These are phyloP conservation scores for Silurus meridionalis DNA, from an alignment of 2,113 vertebrate genomes.

Conservation along the genomic window DNA sequence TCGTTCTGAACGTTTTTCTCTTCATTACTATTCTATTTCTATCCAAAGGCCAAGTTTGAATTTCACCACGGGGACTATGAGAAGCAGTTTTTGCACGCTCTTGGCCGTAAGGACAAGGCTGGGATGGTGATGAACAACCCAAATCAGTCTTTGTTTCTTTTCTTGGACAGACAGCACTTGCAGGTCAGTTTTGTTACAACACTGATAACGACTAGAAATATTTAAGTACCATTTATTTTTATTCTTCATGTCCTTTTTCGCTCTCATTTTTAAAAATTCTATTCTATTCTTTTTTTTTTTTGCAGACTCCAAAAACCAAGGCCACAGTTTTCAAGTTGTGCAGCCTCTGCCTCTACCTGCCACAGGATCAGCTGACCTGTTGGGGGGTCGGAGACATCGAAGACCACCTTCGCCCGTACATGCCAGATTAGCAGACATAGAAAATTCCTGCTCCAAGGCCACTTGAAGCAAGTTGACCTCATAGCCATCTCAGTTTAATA, in stretches of 20 bases:
- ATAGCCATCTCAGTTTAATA: conserved; percentile 81
- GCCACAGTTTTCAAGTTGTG: conserved; percentile 99
- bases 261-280: too few relatives aligned
- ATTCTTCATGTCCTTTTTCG: conserved; percentile 8
- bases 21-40: background rate
- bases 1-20: background rate
- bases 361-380: conserved; percentile 99
- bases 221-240: background rate
- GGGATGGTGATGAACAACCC: conserved; percentile 89
- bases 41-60: conserved; percentile 93
- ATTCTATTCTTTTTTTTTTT: background rate
- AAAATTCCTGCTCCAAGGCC: conserved; percentile 78
- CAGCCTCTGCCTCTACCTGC: conserved; percentile 99
- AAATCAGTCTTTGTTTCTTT: conserved; percentile 95
- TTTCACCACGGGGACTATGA: conserved; percentile 99
- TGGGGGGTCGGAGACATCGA: conserved; percentile 97
- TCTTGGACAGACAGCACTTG: conserved; percentile 97
- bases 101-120: conserved; percentile 98
- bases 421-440: conserved; percentile 94
- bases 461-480: conserved; percentile 83
- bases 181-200: conserved; percentile 74
- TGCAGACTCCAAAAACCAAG: conserved; percentile 98
- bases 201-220: background rate
- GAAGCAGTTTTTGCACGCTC: conserved; percentile 98
- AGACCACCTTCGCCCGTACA: conserved; percentile 96